Conservation (phyloP, 2,797 vertebrate genomes). For the Iguana delicatissima region DNA sequence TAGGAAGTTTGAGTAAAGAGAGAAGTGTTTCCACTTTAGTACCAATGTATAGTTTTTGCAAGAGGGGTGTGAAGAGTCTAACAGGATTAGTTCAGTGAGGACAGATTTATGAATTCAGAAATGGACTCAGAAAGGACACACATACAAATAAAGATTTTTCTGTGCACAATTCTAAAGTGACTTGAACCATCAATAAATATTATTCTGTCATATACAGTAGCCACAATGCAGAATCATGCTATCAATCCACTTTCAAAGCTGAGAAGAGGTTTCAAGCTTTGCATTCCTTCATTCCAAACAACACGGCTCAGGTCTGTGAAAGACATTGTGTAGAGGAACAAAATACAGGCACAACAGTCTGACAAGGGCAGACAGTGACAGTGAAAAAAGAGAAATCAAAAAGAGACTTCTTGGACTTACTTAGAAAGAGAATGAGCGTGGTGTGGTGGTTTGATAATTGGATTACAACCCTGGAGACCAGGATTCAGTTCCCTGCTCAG, state of each 20-base stretch:
- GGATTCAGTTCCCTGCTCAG: no score
- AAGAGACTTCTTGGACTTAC: background rate
- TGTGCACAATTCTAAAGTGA: background rate
- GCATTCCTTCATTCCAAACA: slow-evolving; percentile 13
- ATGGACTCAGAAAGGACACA: background rate
- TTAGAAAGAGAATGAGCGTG: no score
- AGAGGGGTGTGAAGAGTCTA: background rate
- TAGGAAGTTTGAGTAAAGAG: background rate
- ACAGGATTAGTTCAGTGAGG: background rate
- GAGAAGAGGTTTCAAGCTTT: slow-evolving; percentile 9
- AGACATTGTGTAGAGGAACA: slow-evolving; percentile 19
- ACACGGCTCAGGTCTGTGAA: slow-evolving; percentile 13
- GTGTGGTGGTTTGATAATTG: no score
- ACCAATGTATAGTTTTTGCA: background rate
- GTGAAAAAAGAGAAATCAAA: slow-evolving; percentile 22
- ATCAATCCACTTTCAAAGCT: slow-evolving; percentile 11
- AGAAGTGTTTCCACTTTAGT: background rate
- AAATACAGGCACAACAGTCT: background rate
- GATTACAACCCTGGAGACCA: no score
- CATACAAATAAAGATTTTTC: background rate
- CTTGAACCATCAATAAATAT: slow-evolving; percentile 21
- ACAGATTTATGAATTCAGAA: background rate
- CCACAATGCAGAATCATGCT: slow-evolving; percentile 16
- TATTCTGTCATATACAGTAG: background rate
- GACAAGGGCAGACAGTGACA: slow-evolving; percentile 24